These are phyloP conservation scores for Delphinapterus leucas DNA, from an alignment of 2,113 vertebrate genomes.

Conservation along the genomic window DNA sequence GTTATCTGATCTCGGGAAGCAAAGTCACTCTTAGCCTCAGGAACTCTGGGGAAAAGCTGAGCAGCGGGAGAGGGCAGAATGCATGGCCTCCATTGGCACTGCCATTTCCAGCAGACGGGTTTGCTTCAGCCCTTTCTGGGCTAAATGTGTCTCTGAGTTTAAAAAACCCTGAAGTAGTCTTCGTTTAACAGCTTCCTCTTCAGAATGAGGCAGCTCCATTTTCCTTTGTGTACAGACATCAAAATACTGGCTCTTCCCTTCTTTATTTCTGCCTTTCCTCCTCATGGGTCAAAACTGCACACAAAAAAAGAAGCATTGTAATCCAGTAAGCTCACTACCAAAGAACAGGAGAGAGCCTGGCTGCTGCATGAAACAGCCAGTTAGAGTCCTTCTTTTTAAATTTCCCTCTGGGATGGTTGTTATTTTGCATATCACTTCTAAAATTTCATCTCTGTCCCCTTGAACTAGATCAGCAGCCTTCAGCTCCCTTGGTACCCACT, in stretches of 20 bases:
- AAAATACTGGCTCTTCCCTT: neutral
- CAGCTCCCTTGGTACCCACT: fast-evolving
- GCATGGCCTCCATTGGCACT: neutral
- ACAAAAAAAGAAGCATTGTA: neutral
- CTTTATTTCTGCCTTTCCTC: neutral
- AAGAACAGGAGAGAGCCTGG: neutral
- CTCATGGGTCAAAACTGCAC: neutral
- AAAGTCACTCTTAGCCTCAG: neutral
- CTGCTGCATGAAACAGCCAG: neutral
- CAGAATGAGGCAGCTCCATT: neutral
- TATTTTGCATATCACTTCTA: neutral
- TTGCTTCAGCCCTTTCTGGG: neutral
- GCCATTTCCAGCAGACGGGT: neutral
- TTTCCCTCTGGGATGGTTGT: neutral
- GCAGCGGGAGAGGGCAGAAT: neutral
- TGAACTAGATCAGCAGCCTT: neutral
- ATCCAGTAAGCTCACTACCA: neutral
- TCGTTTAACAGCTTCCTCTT: neutral
- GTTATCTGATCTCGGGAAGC: neutral
- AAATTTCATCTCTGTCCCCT: neutral
- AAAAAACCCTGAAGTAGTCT: neutral
- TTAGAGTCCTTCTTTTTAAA: neutral
- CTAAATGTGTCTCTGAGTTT: neutral
- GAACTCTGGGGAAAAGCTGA: neutral
- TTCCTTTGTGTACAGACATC: neutral